Percentiles rank a stretch among this genome's conserved stretches.
Conservation (phyloP, 92 coral and sea anemone species). For the Epizoanthus rinbou region DNA sequence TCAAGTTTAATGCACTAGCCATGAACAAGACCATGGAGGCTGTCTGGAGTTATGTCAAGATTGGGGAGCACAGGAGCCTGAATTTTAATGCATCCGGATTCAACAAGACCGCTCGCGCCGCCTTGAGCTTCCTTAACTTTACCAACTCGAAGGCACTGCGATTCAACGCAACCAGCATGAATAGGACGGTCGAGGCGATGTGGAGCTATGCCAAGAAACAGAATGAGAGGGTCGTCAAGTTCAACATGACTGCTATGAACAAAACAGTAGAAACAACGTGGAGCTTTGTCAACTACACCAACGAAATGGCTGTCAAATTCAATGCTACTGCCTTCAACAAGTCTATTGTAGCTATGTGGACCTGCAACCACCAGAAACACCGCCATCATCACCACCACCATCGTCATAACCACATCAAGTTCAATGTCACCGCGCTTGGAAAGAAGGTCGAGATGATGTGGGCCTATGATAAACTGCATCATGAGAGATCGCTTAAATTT, state of each 20-base stretch:
- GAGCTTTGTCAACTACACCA: constrained; percentile 58
- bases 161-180: constrained; percentile 67
- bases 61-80: constrained; percentile 70
- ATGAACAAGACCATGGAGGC: constrained; percentile 70
- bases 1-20: constrained; percentile 68
- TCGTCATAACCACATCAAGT: constrained; percentile 62
- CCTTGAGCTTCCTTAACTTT: constrained; percentile 70
- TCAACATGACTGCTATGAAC: constrained; percentile 63
- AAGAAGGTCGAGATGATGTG: constrained; percentile 63
- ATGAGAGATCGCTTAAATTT: constrained; percentile 70
- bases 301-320: constrained; percentile 71
- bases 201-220: constrained; percentile 65
- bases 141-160: constrained; percentile 60
- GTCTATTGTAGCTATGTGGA: constrained; percentile 77
- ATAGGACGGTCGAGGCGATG: constrained; percentile 57
- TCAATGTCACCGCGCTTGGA: constrained; percentile 67
- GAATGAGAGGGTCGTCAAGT: constrained; percentile 65
- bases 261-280: constrained; percentile 58
- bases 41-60: constrained; percentile 54
- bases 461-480: constrained; percentile 48
- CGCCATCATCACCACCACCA: constrained; percentile 61
- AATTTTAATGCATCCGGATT: constrained; percentile 69
- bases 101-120: constrained; percentile 61
- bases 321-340: constrained; percentile 76
- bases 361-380: constrained; percentile 50